These are phyloP conservation scores for Axis porcinus DNA, from an alignment of 2,113 vertebrate species.

Conservation along the genomic window DNA sequence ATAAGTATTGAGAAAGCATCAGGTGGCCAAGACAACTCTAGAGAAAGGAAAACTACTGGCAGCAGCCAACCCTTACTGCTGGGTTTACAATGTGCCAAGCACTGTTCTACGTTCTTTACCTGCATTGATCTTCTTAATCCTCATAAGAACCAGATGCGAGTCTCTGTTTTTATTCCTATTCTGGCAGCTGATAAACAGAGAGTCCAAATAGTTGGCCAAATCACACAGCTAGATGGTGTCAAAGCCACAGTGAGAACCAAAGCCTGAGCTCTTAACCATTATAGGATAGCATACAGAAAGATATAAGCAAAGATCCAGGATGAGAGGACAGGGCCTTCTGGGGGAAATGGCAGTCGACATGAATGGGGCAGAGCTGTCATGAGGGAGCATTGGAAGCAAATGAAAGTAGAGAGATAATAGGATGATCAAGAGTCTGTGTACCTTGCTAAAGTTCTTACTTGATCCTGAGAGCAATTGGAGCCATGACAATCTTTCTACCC, in stretches of 20 bases:
- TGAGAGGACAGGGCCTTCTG: not conserved
- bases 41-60: not conserved
- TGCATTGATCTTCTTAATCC: not conserved
- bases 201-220: not conserved
- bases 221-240: not conserved
- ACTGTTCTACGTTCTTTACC: not conserved
- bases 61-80: not conserved
- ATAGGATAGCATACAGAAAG: not conserved
- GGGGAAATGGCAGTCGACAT: not conserved
- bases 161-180: not conserved
- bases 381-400: not conserved
- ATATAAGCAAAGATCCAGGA: not conserved
- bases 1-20: not conserved
- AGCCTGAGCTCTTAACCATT: not conserved
- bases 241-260: not conserved
- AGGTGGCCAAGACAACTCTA: not conserved
- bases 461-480: not conserved
- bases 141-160: not conserved
- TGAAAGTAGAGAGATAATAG: not conserved
- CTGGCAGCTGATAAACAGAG: not conserved
- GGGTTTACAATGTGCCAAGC: not conserved
- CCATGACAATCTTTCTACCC: not conserved
- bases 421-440: not conserved
- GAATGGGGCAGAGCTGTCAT: not conserved
- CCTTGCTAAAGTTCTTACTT: not conserved